A percentile compares a stretch with the other conserved stretches of the same genome.
These are phyloP conservation scores for Dryocosmus kuriphilus DNA, from an alignment of 2,888 invertebrate species.

Conservation along the genomic window DNA sequence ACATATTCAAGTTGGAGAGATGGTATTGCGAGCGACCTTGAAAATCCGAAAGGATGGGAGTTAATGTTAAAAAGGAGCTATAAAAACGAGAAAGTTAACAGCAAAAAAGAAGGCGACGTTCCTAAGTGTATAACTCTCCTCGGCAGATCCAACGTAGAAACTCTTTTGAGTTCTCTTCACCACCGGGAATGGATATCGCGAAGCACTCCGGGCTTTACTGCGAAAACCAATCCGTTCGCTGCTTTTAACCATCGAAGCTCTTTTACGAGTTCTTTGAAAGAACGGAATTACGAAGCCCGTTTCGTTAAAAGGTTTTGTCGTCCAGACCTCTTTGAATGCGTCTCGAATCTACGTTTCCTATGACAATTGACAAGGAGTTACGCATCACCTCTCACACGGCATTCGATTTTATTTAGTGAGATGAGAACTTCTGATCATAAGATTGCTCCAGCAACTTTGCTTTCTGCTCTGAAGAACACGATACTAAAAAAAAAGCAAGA, in stretches of 20 bases:
- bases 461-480: background rate
- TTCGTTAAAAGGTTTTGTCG: slow-evolving; percentile 40
- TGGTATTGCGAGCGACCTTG: slow-evolving; percentile 16
- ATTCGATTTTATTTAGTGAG: background rate
- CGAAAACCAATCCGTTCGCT: slow-evolving; percentile 67
- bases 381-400: background rate
- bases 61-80: slow-evolving; percentile 32
- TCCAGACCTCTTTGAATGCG: slow-evolving; percentile 12
- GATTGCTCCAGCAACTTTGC: background rate
- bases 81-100: slow-evolving; percentile 31
- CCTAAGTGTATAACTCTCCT: slow-evolving; percentile 1
- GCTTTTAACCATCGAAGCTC: slow-evolving; percentile 59
- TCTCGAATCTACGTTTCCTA: slow-evolving; percentile 10
- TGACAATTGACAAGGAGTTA: background rate
- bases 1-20: background rate
- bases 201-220: slow-evolving; percentile 61
- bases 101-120: background rate
- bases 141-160: slow-evolving; percentile 28
- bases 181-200: slow-evolving; percentile 58
- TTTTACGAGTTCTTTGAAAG: slow-evolving; percentile 63
- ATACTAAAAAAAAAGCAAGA: too few species aligned
- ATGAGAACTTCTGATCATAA: background rate
- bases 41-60: slow-evolving; percentile 20
- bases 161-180: slow-evolving; percentile 46
- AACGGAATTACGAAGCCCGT: slow-evolving; percentile 55